Evolutionary conservation across 2,113 vertebrate species (phyloP), one percentile per base, ranked within the genome.

Genomic region (Catharus bicknelli): DNA sequence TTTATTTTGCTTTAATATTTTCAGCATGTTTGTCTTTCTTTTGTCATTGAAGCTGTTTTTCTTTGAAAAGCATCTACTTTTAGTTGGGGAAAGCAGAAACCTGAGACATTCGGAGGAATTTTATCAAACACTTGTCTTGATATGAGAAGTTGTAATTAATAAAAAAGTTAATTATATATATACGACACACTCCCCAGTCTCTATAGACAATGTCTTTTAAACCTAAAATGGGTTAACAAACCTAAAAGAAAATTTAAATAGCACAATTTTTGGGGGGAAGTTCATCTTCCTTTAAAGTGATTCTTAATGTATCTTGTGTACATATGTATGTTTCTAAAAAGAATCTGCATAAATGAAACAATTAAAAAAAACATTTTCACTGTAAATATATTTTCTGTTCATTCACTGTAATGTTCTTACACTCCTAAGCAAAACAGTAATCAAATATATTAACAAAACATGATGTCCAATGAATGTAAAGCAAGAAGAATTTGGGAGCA

Each of bases 1-100:
- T 93, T 91, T 75, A 48, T 76, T 91, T 87, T 82, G 54, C 64
- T 86, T 74, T 62, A 73, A 58, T 83, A 54, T 76, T 88, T 90
- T 84, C 54, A 40, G 25, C 36, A 9, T 82, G 32, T 62, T 95
- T 94, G 62, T 50, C 53, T 90, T 21, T 57, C 47, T 88, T 75
- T 34, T 70, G 43, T 66, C 58, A 82, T 29, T 79, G 58, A 94
- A 90, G 75, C 26, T 1, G 1, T 42, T 89, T 79, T 76, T 85
- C 47, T 93, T 85, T 87, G 82, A 85, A 74, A 92, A 63, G 19
- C 3, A 1, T 57, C 80, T 81, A 19, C 63, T 92, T 88, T 79
- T 82, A 83, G 47, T 16, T 63, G 27, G 23, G 30, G 7, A 51
- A 74, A 68, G 36, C 63, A 87, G 51, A 83, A 89, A 94, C 51